phyloP scores from a whole-genome alignment of 2,113 vertebrate species.

The Pipra filicauda region DNA sequence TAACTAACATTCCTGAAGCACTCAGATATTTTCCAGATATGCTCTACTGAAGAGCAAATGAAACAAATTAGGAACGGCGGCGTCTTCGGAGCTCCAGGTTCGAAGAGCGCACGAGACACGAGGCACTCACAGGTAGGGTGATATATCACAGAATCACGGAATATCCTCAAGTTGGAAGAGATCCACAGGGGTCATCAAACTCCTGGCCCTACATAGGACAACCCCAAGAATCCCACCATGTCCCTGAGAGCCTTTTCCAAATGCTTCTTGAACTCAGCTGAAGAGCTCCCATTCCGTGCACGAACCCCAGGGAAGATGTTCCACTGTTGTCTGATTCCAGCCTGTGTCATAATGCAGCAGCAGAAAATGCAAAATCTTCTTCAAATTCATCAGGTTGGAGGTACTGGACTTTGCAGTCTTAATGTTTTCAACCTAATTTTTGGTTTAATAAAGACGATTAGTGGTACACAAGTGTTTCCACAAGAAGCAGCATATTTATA shows the following conservation, averaged over 20 bases:
- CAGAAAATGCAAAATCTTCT: neutral
- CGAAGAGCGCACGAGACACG: accelerated
- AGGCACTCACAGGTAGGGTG: accelerated
- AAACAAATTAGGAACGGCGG: neutral
- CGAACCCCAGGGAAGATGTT: neutral
- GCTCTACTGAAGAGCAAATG: neutral
- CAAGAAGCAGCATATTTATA: neutral
- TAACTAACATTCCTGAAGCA: neutral
- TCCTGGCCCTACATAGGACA: neutral
- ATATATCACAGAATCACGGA: neutral
- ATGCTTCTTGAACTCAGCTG: neutral
- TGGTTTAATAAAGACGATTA: neutral
- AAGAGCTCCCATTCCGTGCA: accelerated
- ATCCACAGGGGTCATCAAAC: neutral
- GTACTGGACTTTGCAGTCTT: neutral
- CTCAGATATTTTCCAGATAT: neutral
- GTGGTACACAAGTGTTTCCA: neutral
- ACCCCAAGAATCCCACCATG: neutral
- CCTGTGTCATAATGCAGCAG: neutral
- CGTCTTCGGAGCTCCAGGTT: neutral
- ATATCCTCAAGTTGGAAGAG: neutral
- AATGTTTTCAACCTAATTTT: neutral
- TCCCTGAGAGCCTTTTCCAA: neutral
- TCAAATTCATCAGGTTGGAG: neutral
- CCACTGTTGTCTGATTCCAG: neutral